Evolutionary conservation across 2,797 vertebrate genomes (phyloP), one percentile per base, ranked within the genome.

Genomic region (Sylvilagus floridanus): DNA sequence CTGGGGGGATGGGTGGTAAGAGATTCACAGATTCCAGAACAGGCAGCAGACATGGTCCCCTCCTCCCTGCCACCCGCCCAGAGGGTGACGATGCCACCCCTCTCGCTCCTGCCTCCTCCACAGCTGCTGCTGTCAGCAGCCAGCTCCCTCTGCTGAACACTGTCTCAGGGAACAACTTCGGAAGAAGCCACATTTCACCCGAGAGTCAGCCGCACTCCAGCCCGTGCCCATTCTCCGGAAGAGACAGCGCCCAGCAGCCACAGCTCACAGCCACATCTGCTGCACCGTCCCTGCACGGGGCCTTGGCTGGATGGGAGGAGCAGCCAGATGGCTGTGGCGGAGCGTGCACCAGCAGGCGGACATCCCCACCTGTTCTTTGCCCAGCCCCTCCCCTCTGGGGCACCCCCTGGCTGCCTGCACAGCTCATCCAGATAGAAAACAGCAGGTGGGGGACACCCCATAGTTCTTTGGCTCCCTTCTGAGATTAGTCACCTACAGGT

Each of bases 81-180:
- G 19, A 93, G 62, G 85, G 93, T 89, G 76, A n/a, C n/a, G 84
- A 86, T 69, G 88, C 92, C 95, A 78, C 92, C 77, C 84, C 75
- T 63, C 35, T 63, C 35, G 10, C 47, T 84, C 57, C 86, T 68
- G 86, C 84, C 89, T 72, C 93, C 95, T 75, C 95, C 91, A 90
- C 90, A 94, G 91, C 84, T 88, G 95, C 95, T 93, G 93, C 57
- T 57, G 86, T 81, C 96, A 92, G 93, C 90, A 93, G 65, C 52
- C 24, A 1, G 85, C 94, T 95, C 78, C 90, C 90, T 94, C 88
- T 84, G 85, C 76, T 0, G 60, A 91, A 76, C 30, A 11, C 82
- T 84, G 94, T 84, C 95, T 95, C 6, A 14, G 87, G 79, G 76
- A 96, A 89, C 62, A 95, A 76, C 95, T 88, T 75, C 2, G 60